Evolutionary conservation across 2,888 invertebrate genomes (phyloP).

Genomic region (Antitype chi): DNA sequence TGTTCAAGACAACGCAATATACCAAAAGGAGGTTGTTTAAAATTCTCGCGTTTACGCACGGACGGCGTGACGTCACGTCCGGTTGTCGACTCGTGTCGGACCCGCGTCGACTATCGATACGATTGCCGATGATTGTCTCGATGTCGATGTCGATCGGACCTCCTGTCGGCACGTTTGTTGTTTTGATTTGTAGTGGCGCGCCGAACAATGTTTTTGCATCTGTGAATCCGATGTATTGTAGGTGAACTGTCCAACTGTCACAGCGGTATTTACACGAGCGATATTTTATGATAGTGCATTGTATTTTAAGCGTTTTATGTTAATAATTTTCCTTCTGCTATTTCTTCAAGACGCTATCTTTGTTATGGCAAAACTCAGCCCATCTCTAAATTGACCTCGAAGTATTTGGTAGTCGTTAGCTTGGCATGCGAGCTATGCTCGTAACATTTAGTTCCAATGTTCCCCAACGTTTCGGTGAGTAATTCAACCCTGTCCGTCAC

Average conservation of each 20-base stretch:
- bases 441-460: constrained; percentile 69
- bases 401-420: constrained; percentile 25
- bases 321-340: constrained; percentile 12
- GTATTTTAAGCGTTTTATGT: constrained; percentile 29
- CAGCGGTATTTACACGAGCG: constrained; percentile 41
- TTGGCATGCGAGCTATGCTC: constrained; percentile 66
- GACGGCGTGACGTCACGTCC: constrained; percentile 87
- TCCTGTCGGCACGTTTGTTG: constrained; percentile 88
- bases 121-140: constrained; percentile 80
- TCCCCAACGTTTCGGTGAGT: constrained; percentile 79
- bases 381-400: constrained; percentile 42
- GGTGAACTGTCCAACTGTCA: constrained; percentile 46
- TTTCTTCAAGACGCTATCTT: constrained; percentile 22
- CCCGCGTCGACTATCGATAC: constrained; percentile 74
- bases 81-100: constrained; percentile 77
- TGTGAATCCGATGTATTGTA: constrained; percentile 72
- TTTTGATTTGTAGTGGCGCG: constrained; percentile 86
- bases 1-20: constrained; percentile 84
- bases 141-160: constrained; percentile 84
- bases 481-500: constrained; percentile 88
- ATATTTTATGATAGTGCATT: constrained; percentile 44
- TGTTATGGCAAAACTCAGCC: constrained; percentile 24
- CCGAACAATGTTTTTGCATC: constrained; percentile 79
- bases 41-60: constrained; percentile 88
- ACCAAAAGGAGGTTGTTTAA: constrained; percentile 88